phyloP scores from a whole-genome alignment of 2,797 vertebrate genomes.

The Pangasius sanitwongsei region DNA sequence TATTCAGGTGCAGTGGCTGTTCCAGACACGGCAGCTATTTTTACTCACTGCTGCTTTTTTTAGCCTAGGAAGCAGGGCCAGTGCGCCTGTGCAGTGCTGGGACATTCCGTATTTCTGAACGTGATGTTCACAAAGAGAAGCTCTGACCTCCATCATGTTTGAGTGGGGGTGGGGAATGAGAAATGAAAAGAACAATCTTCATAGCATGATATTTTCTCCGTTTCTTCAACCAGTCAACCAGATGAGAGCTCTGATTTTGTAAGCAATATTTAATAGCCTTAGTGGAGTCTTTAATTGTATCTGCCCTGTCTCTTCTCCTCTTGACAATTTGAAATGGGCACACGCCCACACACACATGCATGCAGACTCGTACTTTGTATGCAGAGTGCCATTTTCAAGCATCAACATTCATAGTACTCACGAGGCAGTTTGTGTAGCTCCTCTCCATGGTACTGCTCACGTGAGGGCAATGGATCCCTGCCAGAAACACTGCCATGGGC shows the following conservation, averaged over 20 bases:
- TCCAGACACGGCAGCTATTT: conserved; percentile 97
- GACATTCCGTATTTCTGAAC: conserved; percentile 82
- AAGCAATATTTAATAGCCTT: neutral
- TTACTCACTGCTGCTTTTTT: conserved; percentile 97
- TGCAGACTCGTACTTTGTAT: conserved; percentile 49
- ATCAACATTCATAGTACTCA: conserved; percentile 51
- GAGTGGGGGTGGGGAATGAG: neutral
- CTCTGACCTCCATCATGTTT: conserved; percentile 3
- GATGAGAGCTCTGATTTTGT: neutral
- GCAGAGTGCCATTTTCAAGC: conserved; percentile 8
- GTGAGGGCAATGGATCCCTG: conserved; percentile 53
- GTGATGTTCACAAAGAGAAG: conserved; percentile 63
- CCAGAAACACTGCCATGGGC: conserved; percentile 24
- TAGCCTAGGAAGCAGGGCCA: conserved; percentile 82
- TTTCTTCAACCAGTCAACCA: neutral
- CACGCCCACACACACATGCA: neutral
- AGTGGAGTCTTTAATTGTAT: neutral
- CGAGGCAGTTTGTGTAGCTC: conserved; percentile 54
- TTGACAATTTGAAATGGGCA: neutral
- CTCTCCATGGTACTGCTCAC: conserved; percentile 46
- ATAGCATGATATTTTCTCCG: neutral
- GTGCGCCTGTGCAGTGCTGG: conserved; percentile 73
- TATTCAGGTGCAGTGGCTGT: conserved; percentile 90
- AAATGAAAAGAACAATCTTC: conserved; percentile 10
- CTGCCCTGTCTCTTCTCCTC: neutral